phyloP scores from a whole-genome alignment of 2,888 invertebrate genomes.

The Limnephilus auricula region DNA sequence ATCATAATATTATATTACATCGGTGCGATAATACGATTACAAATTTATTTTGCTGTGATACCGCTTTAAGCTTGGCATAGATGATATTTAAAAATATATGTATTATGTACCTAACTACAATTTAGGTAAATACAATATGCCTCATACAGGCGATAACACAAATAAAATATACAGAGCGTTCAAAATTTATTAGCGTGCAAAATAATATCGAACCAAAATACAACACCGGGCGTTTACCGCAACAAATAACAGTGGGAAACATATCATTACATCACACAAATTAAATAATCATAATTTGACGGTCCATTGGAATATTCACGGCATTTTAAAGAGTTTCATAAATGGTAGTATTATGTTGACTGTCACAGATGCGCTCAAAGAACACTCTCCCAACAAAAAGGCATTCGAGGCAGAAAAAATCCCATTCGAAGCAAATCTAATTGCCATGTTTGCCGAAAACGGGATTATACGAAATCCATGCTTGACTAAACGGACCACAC shows the following conservation, averaged over 20 bases:
- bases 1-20: too few species aligned
- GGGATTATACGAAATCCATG: slow-evolving; percentile 47
- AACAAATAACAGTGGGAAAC: not conserved
- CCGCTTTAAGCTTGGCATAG: too few species aligned
- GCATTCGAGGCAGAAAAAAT: slow-evolving; percentile 45
- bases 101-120: too few species aligned
- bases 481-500: slow-evolving; percentile 56
- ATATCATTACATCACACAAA: not conserved
- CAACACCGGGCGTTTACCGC: not conserved
- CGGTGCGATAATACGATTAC: too few species aligned
- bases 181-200: too few species aligned
- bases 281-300: not conserved
- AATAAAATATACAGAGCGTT: too few species aligned
- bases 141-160: too few species aligned
- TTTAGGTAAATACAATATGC: too few species aligned
- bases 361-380: slow-evolving; percentile 40
- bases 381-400: slow-evolving; percentile 33
- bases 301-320: slow-evolving; percentile 2
- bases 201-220: not conserved
- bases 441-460: slow-evolving; percentile 45
- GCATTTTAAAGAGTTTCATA: not conserved
- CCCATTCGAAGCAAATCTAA: slow-evolving; percentile 49
- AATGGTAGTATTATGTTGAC: slow-evolving; percentile 31
- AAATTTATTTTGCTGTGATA: too few species aligned
- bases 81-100: too few species aligned